phyloP scores from a whole-genome alignment of 2,113 vertebrate species.

The Boulengeromyrus knoepffleri region DNA sequence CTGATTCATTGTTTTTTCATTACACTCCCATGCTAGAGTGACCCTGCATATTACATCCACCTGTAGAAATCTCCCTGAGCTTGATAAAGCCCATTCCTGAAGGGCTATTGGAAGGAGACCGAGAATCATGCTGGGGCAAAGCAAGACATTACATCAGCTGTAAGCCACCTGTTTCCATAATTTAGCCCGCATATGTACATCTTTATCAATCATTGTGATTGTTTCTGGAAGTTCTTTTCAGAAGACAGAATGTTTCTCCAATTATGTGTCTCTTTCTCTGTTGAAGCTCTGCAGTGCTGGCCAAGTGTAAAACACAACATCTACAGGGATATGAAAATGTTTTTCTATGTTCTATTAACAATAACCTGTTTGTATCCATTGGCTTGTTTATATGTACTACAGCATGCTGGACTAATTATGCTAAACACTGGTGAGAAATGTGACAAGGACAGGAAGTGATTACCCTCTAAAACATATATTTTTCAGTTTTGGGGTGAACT shows the following conservation, averaged over 20 bases:
- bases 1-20: neutral
- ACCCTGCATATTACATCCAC: constrained; percentile 39
- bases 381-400: neutral
- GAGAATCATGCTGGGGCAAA: neutral
- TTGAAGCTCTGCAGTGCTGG: neutral
- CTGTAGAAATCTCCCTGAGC: constrained; percentile 37
- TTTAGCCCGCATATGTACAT: neutral
- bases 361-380: neutral
- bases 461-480: neutral
- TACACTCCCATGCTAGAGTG: neutral
- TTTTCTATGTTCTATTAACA: neutral
- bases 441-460: neutral
- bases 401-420: constrained; percentile 1
- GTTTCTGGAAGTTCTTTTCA: neutral
- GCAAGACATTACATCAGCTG: neutral
- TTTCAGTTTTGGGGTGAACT: no score
- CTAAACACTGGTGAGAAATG: neutral
- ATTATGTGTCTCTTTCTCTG: neutral
- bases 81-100: constrained; percentile 26
- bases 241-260: neutral
- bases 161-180: constrained; percentile 6
- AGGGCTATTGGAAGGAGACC: neutral
- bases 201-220: neutral
- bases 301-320: neutral
- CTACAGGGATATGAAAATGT: neutral